phyloP scores from a whole-genome alignment of 1,140 invertebrate genomes.

The Nilaparvata lugens region DNA sequence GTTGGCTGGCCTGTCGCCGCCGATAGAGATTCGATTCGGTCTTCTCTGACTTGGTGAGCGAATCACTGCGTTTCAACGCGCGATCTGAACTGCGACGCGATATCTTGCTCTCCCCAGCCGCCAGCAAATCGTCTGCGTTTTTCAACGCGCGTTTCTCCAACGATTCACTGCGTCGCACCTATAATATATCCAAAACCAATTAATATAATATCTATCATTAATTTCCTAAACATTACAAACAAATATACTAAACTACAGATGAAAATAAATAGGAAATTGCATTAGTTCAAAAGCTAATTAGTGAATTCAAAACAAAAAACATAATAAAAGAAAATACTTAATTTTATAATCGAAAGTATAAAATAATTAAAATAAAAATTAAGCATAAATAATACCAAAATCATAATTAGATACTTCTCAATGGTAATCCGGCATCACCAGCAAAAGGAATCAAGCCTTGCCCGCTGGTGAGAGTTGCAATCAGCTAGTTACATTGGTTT shows the following conservation, averaged over 20 bases:
- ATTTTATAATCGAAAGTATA: not conserved
- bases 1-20: slow-evolving; percentile 43
- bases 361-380: too few species aligned
- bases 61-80: slow-evolving; percentile 51
- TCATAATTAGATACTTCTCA: too few species aligned
- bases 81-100: slow-evolving; percentile 4
- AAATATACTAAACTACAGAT: not conserved
- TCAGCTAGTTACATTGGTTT: too few species aligned
- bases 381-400: too few species aligned
- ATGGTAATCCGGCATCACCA: too few species aligned
- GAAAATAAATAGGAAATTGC: not conserved
- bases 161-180: not conserved
- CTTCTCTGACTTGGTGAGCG: slow-evolving; percentile 69
- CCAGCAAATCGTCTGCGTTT: not conserved
- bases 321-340: not conserved
- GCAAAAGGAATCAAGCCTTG: too few species aligned
- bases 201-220: not conserved
- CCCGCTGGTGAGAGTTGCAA: too few species aligned
- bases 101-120: not conserved
- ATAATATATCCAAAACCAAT: not conserved
- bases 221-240: not conserved
- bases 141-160: not conserved
- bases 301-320: not conserved
- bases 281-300: not conserved
- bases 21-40: slow-evolving; percentile 69